Base-by-base conservation (phyloP, 1,140 invertebrate genomes). In the Eueides isabella region DNA sequence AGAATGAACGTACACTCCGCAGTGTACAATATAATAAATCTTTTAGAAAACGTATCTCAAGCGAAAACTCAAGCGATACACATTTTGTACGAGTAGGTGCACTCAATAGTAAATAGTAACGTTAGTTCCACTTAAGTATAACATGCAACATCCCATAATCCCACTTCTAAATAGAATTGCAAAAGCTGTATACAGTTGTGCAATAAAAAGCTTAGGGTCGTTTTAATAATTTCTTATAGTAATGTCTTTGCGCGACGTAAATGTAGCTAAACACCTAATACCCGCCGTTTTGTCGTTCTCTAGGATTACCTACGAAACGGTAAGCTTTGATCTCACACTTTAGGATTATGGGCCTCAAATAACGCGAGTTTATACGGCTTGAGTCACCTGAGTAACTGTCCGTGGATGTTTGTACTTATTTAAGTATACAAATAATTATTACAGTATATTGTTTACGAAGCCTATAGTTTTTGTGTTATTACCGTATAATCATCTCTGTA, bases 271-370 rank as follows among this genome's bases (percentile, higher is more conserved):
- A 82, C 76, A 80, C 75, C 72, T 82, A 79, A 85, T 75, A 67
- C 77, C 65, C 68, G 68, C 70, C 75, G 66, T 79, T 82, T 77
- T 78, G 76, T 75, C 75, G 77, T 80, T 74, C 72, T 71, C 75
- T 61, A 76, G 79, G 75, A 82, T 80, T 82, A 82, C 80, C 76
- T 78, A 71, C 80, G 76, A 69, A 79, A 79, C 76, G 72, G 78
- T 69, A 77, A 76, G 80, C 75, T 81, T 80, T 80, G 78, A 78
- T 72, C 75, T 77, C 62, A 72, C 75, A 71, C 69, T 74, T 79
- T 77, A 77, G 78, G 78, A 82, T 80, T 82, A 80, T 80, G 75
- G 65, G 78, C 66, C 80, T 80, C 80, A 80, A 80, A 79, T 79
- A 81, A 80, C 35, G 72, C 67, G 71, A 79, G 73, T 79, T 81